phyloP scores from a whole-genome alignment of 1,140 invertebrate genomes.

The Zaprionus gabonicus region DNA sequence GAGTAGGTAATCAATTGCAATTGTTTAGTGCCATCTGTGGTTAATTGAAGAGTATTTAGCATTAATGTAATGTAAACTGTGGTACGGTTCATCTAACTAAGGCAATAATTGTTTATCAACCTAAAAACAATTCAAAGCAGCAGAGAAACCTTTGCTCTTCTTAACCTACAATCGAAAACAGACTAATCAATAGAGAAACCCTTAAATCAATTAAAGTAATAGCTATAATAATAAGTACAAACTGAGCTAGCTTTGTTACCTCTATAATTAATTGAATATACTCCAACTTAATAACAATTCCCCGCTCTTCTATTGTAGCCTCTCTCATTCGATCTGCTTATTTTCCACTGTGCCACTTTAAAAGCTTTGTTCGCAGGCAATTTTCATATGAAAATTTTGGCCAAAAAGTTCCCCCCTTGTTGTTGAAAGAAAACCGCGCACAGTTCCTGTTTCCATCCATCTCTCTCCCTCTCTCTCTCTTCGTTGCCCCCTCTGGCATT shows the following conservation, averaged over 20 bases:
- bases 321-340: not conserved
- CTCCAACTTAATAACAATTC: not conserved
- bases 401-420: conserved; percentile 4
- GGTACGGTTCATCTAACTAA: no score
- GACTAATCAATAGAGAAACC: not conserved
- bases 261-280: conserved; percentile 4
- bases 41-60: no score
- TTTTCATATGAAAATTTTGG: conserved; percentile 35
- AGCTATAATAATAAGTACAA: not conserved
- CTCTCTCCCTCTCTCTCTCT: not conserved
- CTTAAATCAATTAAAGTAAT: not conserved
- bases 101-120: no score
- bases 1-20: no score
- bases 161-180: not conserved
- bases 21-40: no score
- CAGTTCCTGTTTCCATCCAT: conserved; percentile 6
- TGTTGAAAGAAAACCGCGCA: conserved; percentile 12
- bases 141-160: not conserved
- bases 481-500: conserved; percentile 15
- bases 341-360: conserved; percentile 16
- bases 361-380: conserved; percentile 35
- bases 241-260: not conserved
- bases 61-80: no score
- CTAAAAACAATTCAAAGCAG: not conserved
- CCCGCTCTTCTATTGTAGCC: not conserved